These are phyloP conservation scores for human (Homo sapiens) DNA, from an alignment of 2,113 vertebrate species.

Conservation along the genomic window GRCh38 chr2:214130001-214130500, in stretches of 20 bases:
- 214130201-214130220: not conserved
- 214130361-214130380: not conserved
- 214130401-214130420: not conserved
- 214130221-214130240: not conserved
- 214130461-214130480: conserved; percentile 34
- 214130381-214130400: not conserved
- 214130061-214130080: not conserved
- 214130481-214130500: not conserved
- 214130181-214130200: not conserved
- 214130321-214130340: not conserved
- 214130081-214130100: not conserved
- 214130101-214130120: not conserved
- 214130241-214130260: not conserved
- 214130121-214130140: not conserved
- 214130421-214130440: not conserved
- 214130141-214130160: not conserved
- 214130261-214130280: not conserved
- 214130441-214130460: not conserved
- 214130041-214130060: not conserved
- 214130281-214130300: not conserved
- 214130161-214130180: not conserved
- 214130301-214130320: not conserved
- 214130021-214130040: not conserved
- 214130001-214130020: not conserved
- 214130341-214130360: not conserved